Evolutionary conservation across 2,113 vertebrate genomes (phyloP), one percentile per base, ranked within the genome.

Genomic region (Falcunculus frontatus): DNA sequence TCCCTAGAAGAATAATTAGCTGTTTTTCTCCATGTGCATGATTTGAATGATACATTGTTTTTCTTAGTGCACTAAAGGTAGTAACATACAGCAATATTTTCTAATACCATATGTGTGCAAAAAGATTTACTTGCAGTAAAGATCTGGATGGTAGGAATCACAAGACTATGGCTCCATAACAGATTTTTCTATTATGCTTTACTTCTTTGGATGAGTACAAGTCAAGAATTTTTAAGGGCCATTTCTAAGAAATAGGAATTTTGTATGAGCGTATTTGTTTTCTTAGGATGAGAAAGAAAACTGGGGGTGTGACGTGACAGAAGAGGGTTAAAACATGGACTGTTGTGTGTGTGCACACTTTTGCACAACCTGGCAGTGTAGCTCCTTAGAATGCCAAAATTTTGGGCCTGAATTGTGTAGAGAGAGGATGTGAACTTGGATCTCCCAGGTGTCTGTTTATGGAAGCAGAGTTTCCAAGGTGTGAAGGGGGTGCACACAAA

Each of bases 31-130:
- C 26, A n/a, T 22, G 20, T 30, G 25, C 73, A 16, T 86, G 39
- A 81, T 86, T 87, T 83, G 79, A 92, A 94, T 81, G 72, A 80
- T 67, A 62, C 22, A 26, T 39, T 62, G 32, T 52, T 96, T 95
- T 95, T 83, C 75, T 39, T 83, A 46, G 82, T 73, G 15, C 0
- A 1, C 15, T 77, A 33, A 44, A 91, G 23, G 13, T 67, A 60
- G 84, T 70, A 80, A 53, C 35, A 44, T 46, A 37, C 14, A 68
- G n/a, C 42, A 80, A 18, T 59, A 60, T 85, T 70, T 90, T 94
- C 29, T 88, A 37, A 77, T 59, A 59, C 27, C 21, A 17, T n/a
- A 12, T 33, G 17, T 35, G 13, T n/a, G 32, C 75, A 88, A 49
- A 59, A 90, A 72, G 11, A 62, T 19, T 84, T 68, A 32, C 44